Conservation (phyloP, 2,797 vertebrate species). For the Malacoraja senta region DNA sequence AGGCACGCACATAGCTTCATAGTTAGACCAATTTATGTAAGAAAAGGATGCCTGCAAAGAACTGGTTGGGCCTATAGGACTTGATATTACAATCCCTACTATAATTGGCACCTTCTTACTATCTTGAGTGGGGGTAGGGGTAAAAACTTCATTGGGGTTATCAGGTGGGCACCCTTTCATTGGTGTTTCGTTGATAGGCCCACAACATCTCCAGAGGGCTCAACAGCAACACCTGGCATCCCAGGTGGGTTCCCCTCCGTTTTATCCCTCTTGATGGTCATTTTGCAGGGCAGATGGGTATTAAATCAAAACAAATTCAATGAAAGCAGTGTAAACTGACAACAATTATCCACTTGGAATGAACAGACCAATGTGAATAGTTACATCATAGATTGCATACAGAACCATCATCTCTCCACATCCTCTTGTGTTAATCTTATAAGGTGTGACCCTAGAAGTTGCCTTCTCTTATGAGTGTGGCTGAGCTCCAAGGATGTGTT, state of each 20-base stretch:
- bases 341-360: neutral
- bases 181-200: no score
- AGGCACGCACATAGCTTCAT: neutral
- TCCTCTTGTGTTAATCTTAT: neutral
- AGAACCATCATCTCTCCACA: neutral
- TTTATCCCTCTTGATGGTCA: no score
- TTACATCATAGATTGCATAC: neutral
- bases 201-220: no score
- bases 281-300: neutral
- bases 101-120: no score
- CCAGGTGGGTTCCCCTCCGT: no score
- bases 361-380: neutral
- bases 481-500: neutral
- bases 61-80: no score
- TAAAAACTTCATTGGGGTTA: no score
- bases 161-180: no score
- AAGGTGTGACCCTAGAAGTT: neutral
- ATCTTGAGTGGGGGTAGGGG: no score
- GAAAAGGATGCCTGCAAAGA: neutral
- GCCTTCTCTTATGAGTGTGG: no score
- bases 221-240: no score
- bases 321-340: neutral
- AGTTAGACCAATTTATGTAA: neutral
- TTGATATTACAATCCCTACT: no score
- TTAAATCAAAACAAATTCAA: constrained; percentile 11